A percentile compares a stretch with the other conserved stretches of the same genome.
Conservation (phyloP, 2,888 invertebrate genomes). For the Drosophila lacicola region DNA sequence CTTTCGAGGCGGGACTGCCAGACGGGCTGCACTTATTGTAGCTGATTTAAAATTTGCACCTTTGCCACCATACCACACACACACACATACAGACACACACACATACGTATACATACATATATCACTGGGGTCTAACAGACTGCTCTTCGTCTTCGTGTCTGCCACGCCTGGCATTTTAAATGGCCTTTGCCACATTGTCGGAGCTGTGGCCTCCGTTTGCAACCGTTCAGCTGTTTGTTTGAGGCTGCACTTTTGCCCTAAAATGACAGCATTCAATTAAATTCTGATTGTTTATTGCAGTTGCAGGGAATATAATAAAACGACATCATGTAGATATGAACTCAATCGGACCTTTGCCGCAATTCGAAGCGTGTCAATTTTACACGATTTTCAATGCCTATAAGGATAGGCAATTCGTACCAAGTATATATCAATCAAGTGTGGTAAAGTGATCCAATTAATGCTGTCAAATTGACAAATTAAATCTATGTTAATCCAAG, state of each 20-base stretch:
- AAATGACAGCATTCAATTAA: constrained; percentile 31
- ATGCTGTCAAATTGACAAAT: no score
- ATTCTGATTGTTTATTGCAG: constrained; percentile 15
- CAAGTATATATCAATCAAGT: neutral
- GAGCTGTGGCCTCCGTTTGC: neutral
- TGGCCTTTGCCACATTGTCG: constrained; percentile 17
- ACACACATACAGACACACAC: neutral
- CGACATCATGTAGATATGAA: no score
- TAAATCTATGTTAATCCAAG: no score
- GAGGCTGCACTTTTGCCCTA: constrained; percentile 9
- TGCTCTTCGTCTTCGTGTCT: constrained; percentile 6
- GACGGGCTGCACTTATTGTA: constrained; percentile 47
- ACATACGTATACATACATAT: constrained; percentile 3
- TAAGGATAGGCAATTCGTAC: no score
- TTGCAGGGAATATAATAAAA: neutral
- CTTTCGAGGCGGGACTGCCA: neutral
- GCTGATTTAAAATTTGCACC: constrained; percentile 59
- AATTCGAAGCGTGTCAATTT: no score
- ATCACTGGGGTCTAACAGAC: constrained; percentile 10
- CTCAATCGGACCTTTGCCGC: no score
- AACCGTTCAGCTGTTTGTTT: neutral
- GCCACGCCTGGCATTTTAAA: constrained; percentile 16
- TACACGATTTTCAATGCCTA: no score
- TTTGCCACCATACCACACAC: constrained; percentile 13
- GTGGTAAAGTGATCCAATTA: neutral